Evolutionary conservation across 2,113 vertebrate species (phyloP), one percentile per base, ranked within the genome.

Genomic region (Galbula dea): DNA sequence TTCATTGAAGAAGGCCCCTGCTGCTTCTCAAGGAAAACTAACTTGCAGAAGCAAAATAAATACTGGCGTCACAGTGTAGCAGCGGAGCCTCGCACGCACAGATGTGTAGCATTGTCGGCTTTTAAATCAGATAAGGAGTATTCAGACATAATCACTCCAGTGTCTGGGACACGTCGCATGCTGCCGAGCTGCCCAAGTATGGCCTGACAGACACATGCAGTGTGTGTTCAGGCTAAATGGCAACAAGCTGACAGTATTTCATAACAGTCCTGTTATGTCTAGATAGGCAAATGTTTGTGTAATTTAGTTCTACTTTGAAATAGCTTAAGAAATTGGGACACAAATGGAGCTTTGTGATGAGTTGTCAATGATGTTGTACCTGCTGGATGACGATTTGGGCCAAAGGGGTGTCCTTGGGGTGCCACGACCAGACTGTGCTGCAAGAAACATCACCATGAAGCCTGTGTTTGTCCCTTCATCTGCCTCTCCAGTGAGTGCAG

Each of bases 31-130:
- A 89, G 69, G 88, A 84, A 94, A 96, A 94, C 77, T 51, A 93
- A 91, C 89, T 84, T 71, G 69, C 67, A 92, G 87, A 95, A 95
- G 79, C 71, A 91, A 97, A 97, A 96, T 90, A 96, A 96, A 93
- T 43, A 84, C 30, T 19, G 76, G 63, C 22, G 3, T 96, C 43
- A 65, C 66, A 52, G 63, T 6, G 83, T 37, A 76, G 30, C 45
- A n/a, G 84, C 57, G 1, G 52, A 95, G 90, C 85, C 74, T 32
- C 11, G 1, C 30, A 36, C 54, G 58, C 92, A n/a, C 91, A 94
- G 83, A 96, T 94, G 83, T 74, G 65, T 29, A 55, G 77, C 93
- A 58, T 78, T 89, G 87, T 85, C 11, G 23, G 65, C 67, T 51
- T 84, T 90, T 78, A 73, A 90, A 97, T 93, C 96, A 96, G 91